Conservation (phyloP, 2,797 vertebrate genomes). For the Sebastes hubbsi region DNA sequence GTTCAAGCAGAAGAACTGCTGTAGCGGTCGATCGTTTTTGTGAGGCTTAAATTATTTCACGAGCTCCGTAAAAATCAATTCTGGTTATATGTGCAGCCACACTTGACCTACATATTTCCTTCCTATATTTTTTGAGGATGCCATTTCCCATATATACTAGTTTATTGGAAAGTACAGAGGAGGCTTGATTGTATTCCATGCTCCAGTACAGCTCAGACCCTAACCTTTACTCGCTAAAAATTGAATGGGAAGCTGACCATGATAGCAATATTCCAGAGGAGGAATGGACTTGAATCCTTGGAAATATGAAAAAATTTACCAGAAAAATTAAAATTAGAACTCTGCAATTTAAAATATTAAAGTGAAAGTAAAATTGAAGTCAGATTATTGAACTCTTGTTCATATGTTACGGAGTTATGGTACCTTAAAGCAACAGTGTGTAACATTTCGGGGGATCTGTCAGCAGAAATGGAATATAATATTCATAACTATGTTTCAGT, state of each 20-base stretch:
- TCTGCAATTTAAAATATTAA: conserved; percentile 23
- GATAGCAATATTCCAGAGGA: conserved; percentile 4
- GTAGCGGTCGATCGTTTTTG: not conserved
- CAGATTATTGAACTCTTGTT: not conserved
- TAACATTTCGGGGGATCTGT: too few relatives aligned
- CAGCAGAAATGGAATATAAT: too few relatives aligned
- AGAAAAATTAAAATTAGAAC: conserved; percentile 6
- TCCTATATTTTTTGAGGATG: not conserved
- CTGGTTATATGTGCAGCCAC: not conserved
- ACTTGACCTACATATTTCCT: not conserved
- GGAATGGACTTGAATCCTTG: not conserved
- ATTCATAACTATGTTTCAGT: too few relatives aligned
- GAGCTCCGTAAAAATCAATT: not conserved
- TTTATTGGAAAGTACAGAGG: conserved; percentile 4
- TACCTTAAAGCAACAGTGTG: not conserved
- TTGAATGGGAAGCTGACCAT: not conserved
- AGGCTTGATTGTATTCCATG: not conserved
- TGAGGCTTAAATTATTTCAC: not conserved
- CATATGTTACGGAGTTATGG: not conserved
- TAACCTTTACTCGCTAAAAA: not conserved
- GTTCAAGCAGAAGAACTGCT: not conserved
- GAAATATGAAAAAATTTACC: not conserved
- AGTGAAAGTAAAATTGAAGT: not conserved
- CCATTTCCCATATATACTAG: not conserved
- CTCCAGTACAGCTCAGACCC: not conserved